These are phyloP conservation scores for Stenoptilia bipunctidactyla DNA, from an alignment of 2,888 invertebrate genomes.

Conservation along the genomic window DNA sequence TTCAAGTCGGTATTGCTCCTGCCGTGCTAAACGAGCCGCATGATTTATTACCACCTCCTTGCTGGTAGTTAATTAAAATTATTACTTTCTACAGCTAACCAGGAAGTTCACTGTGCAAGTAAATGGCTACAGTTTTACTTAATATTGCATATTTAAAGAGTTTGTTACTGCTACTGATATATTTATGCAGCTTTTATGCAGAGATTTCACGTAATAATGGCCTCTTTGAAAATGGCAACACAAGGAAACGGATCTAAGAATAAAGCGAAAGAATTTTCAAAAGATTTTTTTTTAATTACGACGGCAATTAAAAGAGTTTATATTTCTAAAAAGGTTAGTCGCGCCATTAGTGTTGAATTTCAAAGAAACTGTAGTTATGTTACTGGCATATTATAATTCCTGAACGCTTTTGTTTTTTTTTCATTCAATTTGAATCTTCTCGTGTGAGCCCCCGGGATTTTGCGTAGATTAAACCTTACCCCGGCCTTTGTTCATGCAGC, in stretches of 20 bases:
- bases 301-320: no score
- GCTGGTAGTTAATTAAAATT: conserved; percentile 9
- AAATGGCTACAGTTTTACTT: neutral
- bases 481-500: conserved; percentile 21
- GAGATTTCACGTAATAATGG: no score
- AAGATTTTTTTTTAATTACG: no score
- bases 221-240: no score
- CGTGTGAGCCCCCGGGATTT: conserved; percentile 24
- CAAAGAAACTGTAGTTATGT: neutral
- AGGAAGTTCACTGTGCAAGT: neutral
- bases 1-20: neutral
- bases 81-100: conserved; percentile 3
- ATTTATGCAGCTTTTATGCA: no score
- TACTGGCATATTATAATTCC: conserved; percentile 2
- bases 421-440: conserved; percentile 37
- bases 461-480: conserved; percentile 25
- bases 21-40: neutral
- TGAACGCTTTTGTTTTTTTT: conserved; percentile 21
- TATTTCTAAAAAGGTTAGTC: neutral
- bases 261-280: no score
- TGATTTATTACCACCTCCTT: neutral
- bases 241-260: no score
- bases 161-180: no score
- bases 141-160: no score
- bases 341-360: neutral